Evolutionary conservation across 2,797 vertebrate species (phyloP), one percentile per base, ranked within the genome.

Genomic region (Catharus ustulatus): DNA sequence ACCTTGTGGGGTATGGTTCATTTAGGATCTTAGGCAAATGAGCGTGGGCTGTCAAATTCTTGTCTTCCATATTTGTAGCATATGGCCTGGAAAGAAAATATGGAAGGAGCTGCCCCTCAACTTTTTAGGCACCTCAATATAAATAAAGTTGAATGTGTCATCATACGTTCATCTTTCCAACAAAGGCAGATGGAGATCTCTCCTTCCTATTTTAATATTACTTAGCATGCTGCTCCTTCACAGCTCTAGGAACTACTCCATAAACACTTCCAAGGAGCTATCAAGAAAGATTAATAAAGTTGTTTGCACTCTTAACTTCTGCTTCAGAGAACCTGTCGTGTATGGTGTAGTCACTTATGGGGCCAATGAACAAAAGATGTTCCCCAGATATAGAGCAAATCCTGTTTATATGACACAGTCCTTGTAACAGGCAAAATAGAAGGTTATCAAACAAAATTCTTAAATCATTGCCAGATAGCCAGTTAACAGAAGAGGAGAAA

Each of bases 271-370:
- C 93, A 77, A 91, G 57, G 38, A 67, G 40, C 69, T 93, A 85
- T 69, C 72, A 84, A 93, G 64, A 81, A 92, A 90, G 52, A 95
- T 84, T 86, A 93, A 87, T 74, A 89, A 89, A 94, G 52, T 49
- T 78, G 23, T 34, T 69, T 82, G 38, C 63, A 84, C 15, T 54
- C 46, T 72, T 90, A 91, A 94, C 43, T 80, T 58, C 36, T 90
- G 57, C 71, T 88, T 91, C 90, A 81, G 67, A 93, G 68, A 62
- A n/a, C 11, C 52, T 76, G 49, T 51, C 59, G 54, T 8, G 7
- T 54, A 48, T 43, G 26, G 21, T 76, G 57, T 21, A 68, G n/a
- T n/a, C 38, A 75, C 82, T 81, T 82, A 57, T 10, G 30, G 16
- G 54, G 45, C 5, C 26, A 27, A 55, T 69, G 43, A 68, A 62